Evolutionary conservation across 2,888 invertebrate genomes (phyloP), one percentile per base, ranked within the genome.

Genomic region (Phengaris arion): DNA sequence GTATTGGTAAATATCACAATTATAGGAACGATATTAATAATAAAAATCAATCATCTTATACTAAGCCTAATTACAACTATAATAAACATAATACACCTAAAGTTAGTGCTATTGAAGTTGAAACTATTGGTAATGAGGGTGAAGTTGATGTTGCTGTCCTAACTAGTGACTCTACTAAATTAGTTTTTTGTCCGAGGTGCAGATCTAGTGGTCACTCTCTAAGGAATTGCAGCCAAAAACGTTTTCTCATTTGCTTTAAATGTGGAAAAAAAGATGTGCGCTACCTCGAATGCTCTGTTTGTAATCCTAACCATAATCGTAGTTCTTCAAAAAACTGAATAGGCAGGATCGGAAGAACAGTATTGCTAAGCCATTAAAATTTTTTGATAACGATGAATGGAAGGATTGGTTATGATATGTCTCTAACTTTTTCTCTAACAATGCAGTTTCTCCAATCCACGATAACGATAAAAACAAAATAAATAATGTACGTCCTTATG

Each of bases 301-400:
- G n/a, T n/a, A n/a, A n/a, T n/a, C n/a, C n/a, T n/a, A n/a, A n/a
- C n/a, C n/a, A n/a, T n/a, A n/a, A n/a, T n/a, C n/a, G n/a, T n/a
- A n/a, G n/a, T n/a, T n/a, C 15, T 57, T 15, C 74, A 79, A 80
- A 78, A 80, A 79, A 79, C 79, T 79, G 75, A 74, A 7, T 74
- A 68, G 10, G 5, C 45, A 48, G 75, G 76, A 77, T 79, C 74
- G 77, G 55, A 74, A 46, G 59, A 52, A 68, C 13, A 55, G 15
- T 68, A 48, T 9, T 69, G n/a, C 2, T 7, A 69, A 69, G n/a
- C n/a, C n/a, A 0, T 46, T 13, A 15, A 72, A 75, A 51, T 74
- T 57, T 6, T 8, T 15, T 73, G 68, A 77, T 69, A 59, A 9
- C 13, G 12, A 9, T 9, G 79, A 79, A 22, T 79, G 78, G 78